Evolutionary conservation across 2,888 invertebrate species (phyloP).

Genomic region (Cerastis rubricosa): DNA sequence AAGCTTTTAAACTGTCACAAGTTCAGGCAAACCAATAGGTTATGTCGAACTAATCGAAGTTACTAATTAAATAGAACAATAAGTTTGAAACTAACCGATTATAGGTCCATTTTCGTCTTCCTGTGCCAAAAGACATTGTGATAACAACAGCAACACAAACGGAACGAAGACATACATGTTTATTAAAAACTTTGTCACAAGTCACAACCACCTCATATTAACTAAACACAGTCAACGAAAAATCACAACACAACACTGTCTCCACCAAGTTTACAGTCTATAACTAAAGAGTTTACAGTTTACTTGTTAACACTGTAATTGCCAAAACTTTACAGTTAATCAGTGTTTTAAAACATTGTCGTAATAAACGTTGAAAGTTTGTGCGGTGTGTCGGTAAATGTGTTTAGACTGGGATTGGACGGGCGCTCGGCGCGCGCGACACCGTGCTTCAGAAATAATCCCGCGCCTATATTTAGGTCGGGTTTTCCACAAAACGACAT

Average conservation of each 20-base stretch:
- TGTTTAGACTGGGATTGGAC: conserved; percentile 86
- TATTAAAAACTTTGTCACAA: conserved; percentile 46
- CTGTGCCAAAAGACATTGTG: conserved; percentile 67
- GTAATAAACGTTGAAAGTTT: conserved; percentile 81
- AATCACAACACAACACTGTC: conserved; percentile 48
- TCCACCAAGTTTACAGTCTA: conserved; percentile 46
- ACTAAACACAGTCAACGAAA: conserved; percentile 39
- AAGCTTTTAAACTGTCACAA: not conserved
- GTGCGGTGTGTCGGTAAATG: conserved; percentile 79
- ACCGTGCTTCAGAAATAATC: conserved; percentile 87
- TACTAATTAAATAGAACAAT: not conserved
- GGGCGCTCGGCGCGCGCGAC: conserved; percentile 80
- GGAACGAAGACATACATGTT: conserved; percentile 72
- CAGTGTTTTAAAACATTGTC: conserved; percentile 75
- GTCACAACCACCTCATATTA: conserved; percentile 48
- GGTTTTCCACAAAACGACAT: conserved; percentile 89
- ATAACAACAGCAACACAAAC: conserved; percentile 70
- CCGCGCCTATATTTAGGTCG: conserved; percentile 86
- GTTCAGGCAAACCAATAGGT: not conserved
- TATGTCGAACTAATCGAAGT: conserved; percentile 5
- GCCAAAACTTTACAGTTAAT: conserved; percentile 72
- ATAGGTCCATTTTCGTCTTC: conserved; percentile 58
- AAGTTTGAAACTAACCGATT: conserved; percentile 75
- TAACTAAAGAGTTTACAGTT: conserved; percentile 70
- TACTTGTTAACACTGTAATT: conserved; percentile 74